Percentiles rank a stretch among this genome's conserved stretches.
These are phyloP conservation scores for Oppia nitens DNA, from an alignment of 1,140 invertebrate species.

Conservation along the genomic window DNA sequence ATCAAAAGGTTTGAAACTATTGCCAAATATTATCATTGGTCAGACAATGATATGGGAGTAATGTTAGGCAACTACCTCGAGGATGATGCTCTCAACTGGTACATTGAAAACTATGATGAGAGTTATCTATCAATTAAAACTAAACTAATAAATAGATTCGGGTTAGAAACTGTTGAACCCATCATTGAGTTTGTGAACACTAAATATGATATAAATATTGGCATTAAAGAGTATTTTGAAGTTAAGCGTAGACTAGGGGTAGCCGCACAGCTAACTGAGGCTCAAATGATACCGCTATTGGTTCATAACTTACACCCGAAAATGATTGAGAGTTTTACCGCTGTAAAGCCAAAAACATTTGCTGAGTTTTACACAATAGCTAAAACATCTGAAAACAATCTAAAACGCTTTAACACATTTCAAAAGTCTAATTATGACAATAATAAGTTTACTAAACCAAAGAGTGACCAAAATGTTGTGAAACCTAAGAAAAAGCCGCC, in stretches of 20 bases:
- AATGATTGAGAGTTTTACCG: neutral
- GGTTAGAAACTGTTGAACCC: neutral
- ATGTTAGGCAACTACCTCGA: neutral
- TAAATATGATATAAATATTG: constrained; percentile 5
- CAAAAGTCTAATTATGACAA: neutral
- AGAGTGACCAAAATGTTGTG: neutral
- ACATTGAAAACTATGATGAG: neutral
- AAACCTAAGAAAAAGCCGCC: neutral
- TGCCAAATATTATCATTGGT: neutral
- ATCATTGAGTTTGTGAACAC: neutral
- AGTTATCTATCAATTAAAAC: neutral
- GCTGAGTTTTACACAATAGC: neutral
- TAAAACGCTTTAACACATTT: neutral
- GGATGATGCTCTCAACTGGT: neutral
- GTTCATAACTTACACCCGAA: neutral
- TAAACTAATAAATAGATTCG: neutral
- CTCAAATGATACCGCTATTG: neutral
- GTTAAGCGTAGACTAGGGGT: neutral
- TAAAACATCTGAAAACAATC: neutral
- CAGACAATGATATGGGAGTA: neutral
- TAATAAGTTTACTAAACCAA: neutral
- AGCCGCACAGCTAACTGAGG: neutral
- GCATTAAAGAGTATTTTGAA: neutral
- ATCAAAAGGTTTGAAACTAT: neutral
- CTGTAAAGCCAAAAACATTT: neutral